Conservation (phyloP, 1,140 invertebrate genomes). For the Drosophila varians region DNA sequence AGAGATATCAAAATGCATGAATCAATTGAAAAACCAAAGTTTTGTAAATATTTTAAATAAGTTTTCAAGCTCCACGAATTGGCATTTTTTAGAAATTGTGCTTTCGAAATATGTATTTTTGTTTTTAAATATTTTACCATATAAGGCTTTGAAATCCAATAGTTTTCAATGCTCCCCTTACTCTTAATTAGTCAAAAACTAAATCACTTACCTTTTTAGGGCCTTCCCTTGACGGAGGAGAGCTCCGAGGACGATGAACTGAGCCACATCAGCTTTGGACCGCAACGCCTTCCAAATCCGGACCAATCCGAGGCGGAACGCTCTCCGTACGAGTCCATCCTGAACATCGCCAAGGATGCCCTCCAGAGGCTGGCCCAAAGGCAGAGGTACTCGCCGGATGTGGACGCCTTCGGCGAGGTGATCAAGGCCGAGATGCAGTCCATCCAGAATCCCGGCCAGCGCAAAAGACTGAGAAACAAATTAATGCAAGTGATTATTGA, state of each 20-base stretch:
- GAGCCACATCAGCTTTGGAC: background rate
- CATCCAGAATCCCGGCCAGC: background rate
- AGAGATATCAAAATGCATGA: too few relatives aligned
- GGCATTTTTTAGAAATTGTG: too few relatives aligned
- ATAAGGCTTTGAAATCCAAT: too few relatives aligned
- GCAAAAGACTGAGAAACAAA: background rate
- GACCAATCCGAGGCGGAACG: background rate
- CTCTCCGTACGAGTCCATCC: background rate
- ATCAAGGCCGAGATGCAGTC: conserved; percentile 5
- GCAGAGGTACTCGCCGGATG: background rate
- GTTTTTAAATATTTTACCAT: too few relatives aligned
- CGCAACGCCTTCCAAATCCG: too few relatives aligned
- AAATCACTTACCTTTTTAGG: background rate
- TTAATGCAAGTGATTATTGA: conserved; percentile 3
- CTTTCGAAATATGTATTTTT: too few relatives aligned
- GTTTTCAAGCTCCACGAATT: too few relatives aligned
- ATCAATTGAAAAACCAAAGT: too few relatives aligned
- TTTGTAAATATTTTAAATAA: too few relatives aligned
- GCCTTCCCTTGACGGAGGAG: background rate
- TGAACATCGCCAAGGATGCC: background rate
- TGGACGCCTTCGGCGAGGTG: conserved; percentile 2
- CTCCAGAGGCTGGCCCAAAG: background rate
- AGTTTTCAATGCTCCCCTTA: too few relatives aligned
- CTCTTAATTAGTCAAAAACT: too few relatives aligned
- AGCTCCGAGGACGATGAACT: background rate